phyloP scores from a whole-genome alignment of 2,113 vertebrate genomes.

The Steatornis caripensis region DNA sequence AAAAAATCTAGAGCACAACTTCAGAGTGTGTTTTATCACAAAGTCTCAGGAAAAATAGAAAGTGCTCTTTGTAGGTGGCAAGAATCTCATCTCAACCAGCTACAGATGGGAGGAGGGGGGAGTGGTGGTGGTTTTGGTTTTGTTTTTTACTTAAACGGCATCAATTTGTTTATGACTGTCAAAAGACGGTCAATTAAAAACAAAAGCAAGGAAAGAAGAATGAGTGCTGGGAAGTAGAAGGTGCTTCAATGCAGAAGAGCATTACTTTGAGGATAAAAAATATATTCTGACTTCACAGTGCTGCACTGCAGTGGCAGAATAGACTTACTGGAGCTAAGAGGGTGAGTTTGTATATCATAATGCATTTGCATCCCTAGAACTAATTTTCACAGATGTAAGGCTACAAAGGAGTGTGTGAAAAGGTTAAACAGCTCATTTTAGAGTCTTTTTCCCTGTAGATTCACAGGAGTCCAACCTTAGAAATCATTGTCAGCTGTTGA shows the following conservation, averaged over 20 bases:
- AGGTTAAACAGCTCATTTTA: background rate
- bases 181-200: background rate
- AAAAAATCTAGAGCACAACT: background rate
- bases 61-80: background rate
- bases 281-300: background rate
- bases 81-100: background rate
- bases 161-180: background rate
- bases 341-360: background rate
- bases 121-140: background rate
- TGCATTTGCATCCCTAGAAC: background rate
- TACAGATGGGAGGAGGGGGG: fast-evolving
- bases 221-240: background rate
- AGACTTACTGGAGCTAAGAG: background rate
- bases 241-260: background rate
- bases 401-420: background rate
- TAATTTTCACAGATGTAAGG: background rate
- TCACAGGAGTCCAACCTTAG: background rate
- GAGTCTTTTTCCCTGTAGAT: background rate
- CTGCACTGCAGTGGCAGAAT: background rate
- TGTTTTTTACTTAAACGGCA: background rate
- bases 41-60: background rate
- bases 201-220: background rate
- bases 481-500: background rate
- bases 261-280: background rate
- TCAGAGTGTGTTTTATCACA: background rate